Base-by-base conservation (phyloP, 2,888 invertebrate species). In the Apotomis turbidana region DNA sequence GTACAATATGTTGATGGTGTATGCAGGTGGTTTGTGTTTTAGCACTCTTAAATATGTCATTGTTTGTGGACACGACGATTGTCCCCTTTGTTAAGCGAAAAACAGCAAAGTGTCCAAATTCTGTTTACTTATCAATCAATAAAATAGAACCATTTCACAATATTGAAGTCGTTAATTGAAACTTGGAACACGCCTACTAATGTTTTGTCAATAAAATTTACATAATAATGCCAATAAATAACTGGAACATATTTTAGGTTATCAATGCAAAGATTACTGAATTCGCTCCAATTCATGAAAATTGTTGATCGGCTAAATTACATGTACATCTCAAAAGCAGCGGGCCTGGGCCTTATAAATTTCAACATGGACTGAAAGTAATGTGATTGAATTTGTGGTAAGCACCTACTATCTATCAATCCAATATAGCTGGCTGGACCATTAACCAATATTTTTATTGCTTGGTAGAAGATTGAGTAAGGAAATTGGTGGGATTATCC, bases 361-460 rank as follows among this genome's bases (percentile, higher is more conserved):
- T 62, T 68, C 38, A 62, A 49, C 67, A 62, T 71, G 57, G 51
- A 59, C 52, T 66, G 51, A 68, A 63, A 68, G 67, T 72, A 68
- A 72, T 72, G 68, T 72, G 63, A 68, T 72, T 72, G 72, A 68
- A 68, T 72, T 59, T 52, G 68, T 59, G 68, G 72, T 72, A 27
- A 27, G 27, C 27, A 51, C 63, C 36, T 59, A 72, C 62, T 58
- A 59, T 59, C 15, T 68, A 72, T 71, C 68, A 71, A 71, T 72
- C 68, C 62, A 41, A 68, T 72, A 72, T 63, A 54, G 68, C 54
- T 9, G 54, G 72, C 68, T 71, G 66, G 58, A 15, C 74, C 72
- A 74, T 72, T 74, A 74, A 72, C 72, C 74, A 74, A 74, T 74
- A 74, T 38, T 74, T 73, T 74, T 74, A 74, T 72, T 72, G 72